These are phyloP conservation scores for Drosophila serrata DNA, from an alignment of 1,140 invertebrate species.

Conservation along the genomic window DNA sequence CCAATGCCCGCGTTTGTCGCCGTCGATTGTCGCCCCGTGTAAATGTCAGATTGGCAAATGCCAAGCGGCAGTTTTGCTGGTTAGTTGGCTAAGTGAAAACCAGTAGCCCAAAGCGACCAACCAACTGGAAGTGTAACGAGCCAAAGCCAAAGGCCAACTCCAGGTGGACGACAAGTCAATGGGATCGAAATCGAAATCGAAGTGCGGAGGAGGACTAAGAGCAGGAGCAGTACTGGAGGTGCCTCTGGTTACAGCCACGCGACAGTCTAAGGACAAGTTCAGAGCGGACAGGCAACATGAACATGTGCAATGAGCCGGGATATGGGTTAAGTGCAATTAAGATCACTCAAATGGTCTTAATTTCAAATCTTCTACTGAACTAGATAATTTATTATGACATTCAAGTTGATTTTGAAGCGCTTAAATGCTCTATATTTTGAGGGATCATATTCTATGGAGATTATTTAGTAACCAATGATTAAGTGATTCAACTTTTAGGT, in stretches of 20 bases:
- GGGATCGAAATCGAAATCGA: conserved; percentile 53
- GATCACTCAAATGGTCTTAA: conserved; percentile 14
- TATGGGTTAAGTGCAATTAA: conserved; percentile 48
- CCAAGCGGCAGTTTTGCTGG: conserved; percentile 26
- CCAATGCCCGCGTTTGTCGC: conserved; percentile 53
- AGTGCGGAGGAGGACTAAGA: conserved; percentile 20
- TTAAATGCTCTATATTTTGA: neutral
- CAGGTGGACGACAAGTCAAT: conserved; percentile 65
- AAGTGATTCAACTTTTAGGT: no score
- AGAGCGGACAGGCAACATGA: conserved; percentile 45
- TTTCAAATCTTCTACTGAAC: neutral
- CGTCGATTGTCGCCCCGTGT: conserved; percentile 66
- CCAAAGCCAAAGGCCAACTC: conserved; percentile 73
- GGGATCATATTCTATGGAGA: neutral
- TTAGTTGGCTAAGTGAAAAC: conserved; percentile 54
- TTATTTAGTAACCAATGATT: neutral
- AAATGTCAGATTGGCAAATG: conserved; percentile 77
- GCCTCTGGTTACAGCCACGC: neutral
- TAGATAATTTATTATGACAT: neutral
- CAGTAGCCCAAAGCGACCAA: conserved; percentile 67
- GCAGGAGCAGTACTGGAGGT: neutral
- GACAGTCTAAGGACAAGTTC: conserved; percentile 64
- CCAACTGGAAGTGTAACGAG: conserved; percentile 72
- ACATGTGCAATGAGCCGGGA: conserved; percentile 47
- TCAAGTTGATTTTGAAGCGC: neutral